These are phyloP conservation scores for Jordanella pulchra DNA, from an alignment of 2,797 vertebrate species.

Conservation along the genomic window DNA sequence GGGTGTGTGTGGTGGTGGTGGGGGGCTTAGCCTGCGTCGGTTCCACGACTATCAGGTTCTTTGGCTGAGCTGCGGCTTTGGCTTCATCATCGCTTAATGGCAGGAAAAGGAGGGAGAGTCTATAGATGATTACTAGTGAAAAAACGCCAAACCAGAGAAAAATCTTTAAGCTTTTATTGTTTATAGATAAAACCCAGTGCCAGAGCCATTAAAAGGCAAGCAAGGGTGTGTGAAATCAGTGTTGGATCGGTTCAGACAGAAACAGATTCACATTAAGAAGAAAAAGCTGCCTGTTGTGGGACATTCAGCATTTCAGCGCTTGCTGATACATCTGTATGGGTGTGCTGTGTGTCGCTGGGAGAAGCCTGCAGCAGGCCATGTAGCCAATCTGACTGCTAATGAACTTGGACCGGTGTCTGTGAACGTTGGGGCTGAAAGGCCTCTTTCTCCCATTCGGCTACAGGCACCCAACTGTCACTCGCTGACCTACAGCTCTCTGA, in stretches of 20 bases:
- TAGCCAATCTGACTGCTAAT: slow-evolving; percentile 77
- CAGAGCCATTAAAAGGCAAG: slow-evolving; percentile 63
- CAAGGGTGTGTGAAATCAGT: slow-evolving; percentile 65
- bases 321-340: slow-evolving; percentile 52
- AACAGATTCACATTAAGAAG: slow-evolving; percentile 59
- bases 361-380: slow-evolving; percentile 60
- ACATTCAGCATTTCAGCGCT: slow-evolving; percentile 53
- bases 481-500: slow-evolving; percentile 75
- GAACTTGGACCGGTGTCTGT: slow-evolving; percentile 66
- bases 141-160: slow-evolving; percentile 76
- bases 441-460: slow-evolving; percentile 66
- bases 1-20: slow-evolving; percentile 7
- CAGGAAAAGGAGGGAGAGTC: slow-evolving; percentile 72
- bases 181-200: slow-evolving; percentile 74
- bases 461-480: slow-evolving; percentile 69
- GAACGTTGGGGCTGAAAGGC: slow-evolving; percentile 70
- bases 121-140: slow-evolving; percentile 77
- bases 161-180: slow-evolving; percentile 72
- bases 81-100: slow-evolving; percentile 69
- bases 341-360: slow-evolving; percentile 47
- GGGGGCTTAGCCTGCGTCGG: slow-evolving; percentile 57
- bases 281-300: slow-evolving; percentile 69
- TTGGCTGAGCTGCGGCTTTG: slow-evolving; percentile 77
- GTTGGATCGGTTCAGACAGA: slow-evolving; percentile 56
- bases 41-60: slow-evolving; percentile 86